Evolutionary conservation across 2,797 vertebrate species (phyloP), one percentile per base, ranked within the genome.

Genomic region (Carduelis carduelis): DNA sequence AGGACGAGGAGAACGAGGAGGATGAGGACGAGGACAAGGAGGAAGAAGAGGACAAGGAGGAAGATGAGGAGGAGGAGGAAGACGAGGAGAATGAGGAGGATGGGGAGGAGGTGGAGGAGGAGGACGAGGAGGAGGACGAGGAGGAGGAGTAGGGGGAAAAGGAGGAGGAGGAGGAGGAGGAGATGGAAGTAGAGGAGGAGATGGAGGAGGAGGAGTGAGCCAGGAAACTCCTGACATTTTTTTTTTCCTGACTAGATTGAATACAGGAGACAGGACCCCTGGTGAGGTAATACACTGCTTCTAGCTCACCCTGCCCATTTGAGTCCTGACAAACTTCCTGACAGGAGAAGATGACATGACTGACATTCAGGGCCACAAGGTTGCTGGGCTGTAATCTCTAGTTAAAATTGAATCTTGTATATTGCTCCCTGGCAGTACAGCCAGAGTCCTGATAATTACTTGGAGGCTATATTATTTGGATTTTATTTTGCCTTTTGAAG

Each of bases 391-490:
- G 93, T 96, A 98, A 98, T 97, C 94, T 97, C 96, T 96, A 96
- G 95, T 97, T 97, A 97, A 97, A 98, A 97, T 93, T 98, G 96
- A 97, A 97, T 98, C 93, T 97, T 97, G 91, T 95, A 91, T 94
- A 93, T 90, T 97, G 72, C 77, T 92, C 82, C 75, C 82, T 97
- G 91, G 95, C 94, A 97, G 83, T 60, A 85, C 75, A 91, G 81
- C 44, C 97, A 94, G 93, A 94, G 44, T 95, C 75, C 75, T 89
- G 66, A 89, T 96, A 97, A 98, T 97, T 98, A 97, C 97, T 96
- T 97, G 84, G 84, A 96, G 96, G 87, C 50, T 94, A 85, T 93
- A 84, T 70, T 86, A 95, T 95, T 92, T 94, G 95, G 90, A 95
- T 97, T 97, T 97, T 96, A 93, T 96, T 97, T 97, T 93, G 78